Evolutionary conservation across 2,113 vertebrate genomes (phyloP), one percentile per base, ranked within the genome.

Genomic region (Sardina pilchardus): DNA sequence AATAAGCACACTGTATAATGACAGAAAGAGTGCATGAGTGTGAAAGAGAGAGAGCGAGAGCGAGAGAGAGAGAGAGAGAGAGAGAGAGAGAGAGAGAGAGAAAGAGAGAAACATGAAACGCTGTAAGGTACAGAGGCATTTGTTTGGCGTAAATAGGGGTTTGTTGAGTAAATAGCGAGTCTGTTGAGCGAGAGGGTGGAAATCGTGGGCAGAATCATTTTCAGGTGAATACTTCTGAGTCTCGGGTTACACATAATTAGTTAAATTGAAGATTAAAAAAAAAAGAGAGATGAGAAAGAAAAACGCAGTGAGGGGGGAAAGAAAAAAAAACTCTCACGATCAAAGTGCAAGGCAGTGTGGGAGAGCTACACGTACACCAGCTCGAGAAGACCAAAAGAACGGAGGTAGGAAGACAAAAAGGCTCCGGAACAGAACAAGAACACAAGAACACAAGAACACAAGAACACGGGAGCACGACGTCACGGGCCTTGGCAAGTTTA

Each of bases 171-270:
- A n/a, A n/a, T n/a, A n/a, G n/a, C n/a, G n/a, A n/a, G n/a, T n/a
- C n/a, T n/a, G n/a, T n/a, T 78, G 71, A 78, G 12, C 26, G 71
- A 78, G 36, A 36, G 30, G 26, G 2, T 36, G 34, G 26, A 34
- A 78, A 36, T 36, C 34, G 16, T 78, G 71, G 3, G 14, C 14
- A 36, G 71, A 34, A 78, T 24, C 1, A 59, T 24, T 59, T 59
- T 53, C 50, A 53, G 16, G 14, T 4, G 50, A 53, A 17, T 53
- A 6, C 53, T 19, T 59, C 53, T 5, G 1, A 67, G 81, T 88
- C 88, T 87, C 44, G 84, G 3, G 56, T 83, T 78, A 80, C 81
- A 81, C 84, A 87, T 88, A 92, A 94, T 93, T 91, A 93, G 85
- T 84, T 84, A 59, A 86, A 83, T 85, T 86, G 21, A 59, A 86